Evolutionary conservation across 2,888 invertebrate species (phyloP).

Genomic region (Ommatoiulus sabulosus): DNA sequence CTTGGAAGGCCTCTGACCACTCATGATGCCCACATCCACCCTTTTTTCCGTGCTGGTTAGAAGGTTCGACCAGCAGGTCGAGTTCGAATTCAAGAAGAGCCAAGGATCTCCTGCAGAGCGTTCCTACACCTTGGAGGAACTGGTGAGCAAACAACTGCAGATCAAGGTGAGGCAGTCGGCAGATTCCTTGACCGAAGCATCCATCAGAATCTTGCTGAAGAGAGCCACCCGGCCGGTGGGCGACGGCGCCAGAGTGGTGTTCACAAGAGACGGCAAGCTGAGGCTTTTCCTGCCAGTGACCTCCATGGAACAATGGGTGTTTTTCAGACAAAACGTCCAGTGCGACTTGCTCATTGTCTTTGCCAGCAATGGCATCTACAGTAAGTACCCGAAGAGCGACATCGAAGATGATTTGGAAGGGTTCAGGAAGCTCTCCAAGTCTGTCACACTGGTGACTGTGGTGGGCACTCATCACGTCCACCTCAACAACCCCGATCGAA

Average conservation of each 20-base stretch:
- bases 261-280: too few relatives aligned
- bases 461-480: conserved; percentile 59
- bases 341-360: too few relatives aligned
- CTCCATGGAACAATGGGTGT: too few relatives aligned
- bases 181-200: conserved; percentile 59
- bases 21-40: too few relatives aligned
- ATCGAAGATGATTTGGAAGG: conserved; percentile 31
- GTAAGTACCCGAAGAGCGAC: neutral
- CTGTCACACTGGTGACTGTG: conserved; percentile 45
- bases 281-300: too few relatives aligned
- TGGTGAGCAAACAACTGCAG: conserved; percentile 60
- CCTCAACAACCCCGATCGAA: conserved; percentile 63
- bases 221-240: conserved; percentile 59
- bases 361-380: neutral
- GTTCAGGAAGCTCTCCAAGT: conserved; percentile 24
- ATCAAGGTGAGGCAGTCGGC: conserved; percentile 71
- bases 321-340: too few relatives aligned
- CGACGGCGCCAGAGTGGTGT: conserved; percentile 59
- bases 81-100: neutral
- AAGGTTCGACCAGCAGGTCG: neutral
- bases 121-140: too few relatives aligned
- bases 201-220: conserved; percentile 60
- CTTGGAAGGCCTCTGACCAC: neutral
- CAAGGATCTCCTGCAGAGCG: neutral
- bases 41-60: too few relatives aligned